These are phyloP conservation scores for Deroptyus accipitrinus DNA, from an alignment of 2,113 vertebrate species.

Conservation along the genomic window DNA sequence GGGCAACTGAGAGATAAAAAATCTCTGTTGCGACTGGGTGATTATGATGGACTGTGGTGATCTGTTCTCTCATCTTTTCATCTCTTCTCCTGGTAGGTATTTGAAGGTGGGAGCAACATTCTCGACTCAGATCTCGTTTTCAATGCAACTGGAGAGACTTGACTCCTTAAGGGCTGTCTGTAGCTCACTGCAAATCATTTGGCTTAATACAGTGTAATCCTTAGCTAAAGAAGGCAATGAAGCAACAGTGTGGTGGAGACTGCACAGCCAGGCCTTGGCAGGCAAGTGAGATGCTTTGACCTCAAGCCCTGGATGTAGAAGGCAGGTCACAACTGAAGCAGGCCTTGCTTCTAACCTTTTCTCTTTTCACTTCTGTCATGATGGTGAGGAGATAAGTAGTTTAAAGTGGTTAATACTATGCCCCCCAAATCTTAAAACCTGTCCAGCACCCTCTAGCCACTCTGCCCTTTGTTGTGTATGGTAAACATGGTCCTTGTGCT, in stretches of 20 bases:
- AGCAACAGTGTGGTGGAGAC: neutral
- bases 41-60: neutral
- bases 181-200: neutral
- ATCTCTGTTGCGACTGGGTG: neutral
- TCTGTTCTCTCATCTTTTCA: neutral
- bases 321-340: neutral
- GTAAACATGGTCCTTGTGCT: neutral
- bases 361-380: neutral
- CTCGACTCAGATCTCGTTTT: neutral
- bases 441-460: neutral
- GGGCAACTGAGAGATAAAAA: neutral
- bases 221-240: neutral
- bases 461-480: neutral
- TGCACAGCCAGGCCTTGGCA: neutral
- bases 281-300: neutral
- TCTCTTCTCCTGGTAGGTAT: neutral
- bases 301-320: neutral
- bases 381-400: neutral
- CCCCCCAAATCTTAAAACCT: neutral
- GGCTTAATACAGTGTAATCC: neutral
- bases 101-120: neutral
- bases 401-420: neutral
- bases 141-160: neutral
- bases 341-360: neutral
- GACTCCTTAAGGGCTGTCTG: neutral